Conservation (phyloP, 1,140 invertebrate genomes). For the Dreissena polymorpha region DNA sequence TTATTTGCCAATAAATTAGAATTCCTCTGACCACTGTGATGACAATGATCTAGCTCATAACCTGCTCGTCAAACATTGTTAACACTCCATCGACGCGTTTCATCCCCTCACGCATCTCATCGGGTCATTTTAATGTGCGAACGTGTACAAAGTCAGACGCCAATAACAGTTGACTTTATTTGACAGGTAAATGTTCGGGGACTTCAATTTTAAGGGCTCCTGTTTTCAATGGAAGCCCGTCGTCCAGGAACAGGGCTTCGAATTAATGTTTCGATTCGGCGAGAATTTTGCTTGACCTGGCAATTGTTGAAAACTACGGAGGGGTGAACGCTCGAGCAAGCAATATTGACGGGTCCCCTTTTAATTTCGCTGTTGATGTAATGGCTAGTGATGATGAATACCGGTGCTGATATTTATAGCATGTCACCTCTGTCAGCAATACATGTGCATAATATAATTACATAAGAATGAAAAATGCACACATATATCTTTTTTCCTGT, state of each 20-base stretch:
- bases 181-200: slow-evolving; percentile 21
- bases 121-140: slow-evolving; percentile 33
- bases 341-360: too few relatives aligned
- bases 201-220: not conserved
- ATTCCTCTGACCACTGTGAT: slow-evolving; percentile 14
- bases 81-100: slow-evolving; percentile 32
- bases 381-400: too few relatives aligned
- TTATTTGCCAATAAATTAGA: slow-evolving; percentile 30
- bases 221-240: not conserved
- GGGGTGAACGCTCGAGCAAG: not conserved
- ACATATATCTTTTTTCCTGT: too few relatives aligned
- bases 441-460: too few relatives aligned
- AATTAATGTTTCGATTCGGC: not conserved
- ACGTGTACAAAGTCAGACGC: slow-evolving; percentile 20
- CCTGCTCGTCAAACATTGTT: slow-evolving; percentile 27
- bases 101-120: slow-evolving; percentile 10
- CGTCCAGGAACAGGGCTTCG: not conserved
- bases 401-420: too few relatives aligned
- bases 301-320: not conserved
- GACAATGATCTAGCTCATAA: slow-evolving; percentile 25
- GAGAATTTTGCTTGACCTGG: not conserved
- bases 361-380: too few relatives aligned
- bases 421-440: too few relatives aligned
- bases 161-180: slow-evolving; percentile 27
- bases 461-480: too few relatives aligned